These are phyloP conservation scores for Sebastes hubbsi DNA, from an alignment of 2,797 vertebrate genomes.

Conservation along the genomic window DNA sequence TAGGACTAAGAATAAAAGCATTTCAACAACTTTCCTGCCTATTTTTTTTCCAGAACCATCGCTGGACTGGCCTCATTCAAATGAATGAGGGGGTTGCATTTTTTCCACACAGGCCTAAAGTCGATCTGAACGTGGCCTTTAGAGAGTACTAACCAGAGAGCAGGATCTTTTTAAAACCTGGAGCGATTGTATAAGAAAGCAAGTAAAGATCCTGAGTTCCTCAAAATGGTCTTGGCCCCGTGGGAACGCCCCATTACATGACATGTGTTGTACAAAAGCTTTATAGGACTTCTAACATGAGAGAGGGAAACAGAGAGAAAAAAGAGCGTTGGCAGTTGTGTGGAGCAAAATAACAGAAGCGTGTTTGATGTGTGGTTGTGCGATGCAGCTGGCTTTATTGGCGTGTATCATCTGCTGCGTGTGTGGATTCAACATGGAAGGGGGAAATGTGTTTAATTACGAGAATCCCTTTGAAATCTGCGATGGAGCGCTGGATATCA, in stretches of 20 bases:
- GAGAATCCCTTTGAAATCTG: conserved; percentile 62
- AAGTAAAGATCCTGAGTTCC: not conserved
- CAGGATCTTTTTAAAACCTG: not conserved
- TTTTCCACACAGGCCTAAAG: not conserved
- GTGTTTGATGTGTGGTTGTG: conserved; percentile 33
- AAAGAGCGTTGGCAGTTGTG: conserved; percentile 3
- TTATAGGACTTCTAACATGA: not conserved
- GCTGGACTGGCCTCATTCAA: not conserved
- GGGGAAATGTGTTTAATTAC: conserved; percentile 58
- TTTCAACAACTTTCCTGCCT: not conserved
- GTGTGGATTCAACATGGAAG: conserved; percentile 23
- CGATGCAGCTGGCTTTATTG: conserved; percentile 41
- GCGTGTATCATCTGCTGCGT: conserved; percentile 26
- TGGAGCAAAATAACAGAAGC: conserved; percentile 32
- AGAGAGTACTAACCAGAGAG: not conserved
- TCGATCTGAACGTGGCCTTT: not conserved
- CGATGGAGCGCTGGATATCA: conserved; percentile 28
- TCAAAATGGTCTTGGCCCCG: not conserved
- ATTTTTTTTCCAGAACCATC: not conserved
- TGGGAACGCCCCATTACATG: not conserved
- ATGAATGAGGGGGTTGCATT: not conserved
- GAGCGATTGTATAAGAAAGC: not conserved
- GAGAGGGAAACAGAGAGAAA: conserved; percentile 12
- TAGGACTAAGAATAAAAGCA: not conserved
- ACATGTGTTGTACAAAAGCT: conserved; percentile 25